phyloP scores from a whole-genome alignment of 2,888 invertebrate species.

The Thereva nobilitata region DNA sequence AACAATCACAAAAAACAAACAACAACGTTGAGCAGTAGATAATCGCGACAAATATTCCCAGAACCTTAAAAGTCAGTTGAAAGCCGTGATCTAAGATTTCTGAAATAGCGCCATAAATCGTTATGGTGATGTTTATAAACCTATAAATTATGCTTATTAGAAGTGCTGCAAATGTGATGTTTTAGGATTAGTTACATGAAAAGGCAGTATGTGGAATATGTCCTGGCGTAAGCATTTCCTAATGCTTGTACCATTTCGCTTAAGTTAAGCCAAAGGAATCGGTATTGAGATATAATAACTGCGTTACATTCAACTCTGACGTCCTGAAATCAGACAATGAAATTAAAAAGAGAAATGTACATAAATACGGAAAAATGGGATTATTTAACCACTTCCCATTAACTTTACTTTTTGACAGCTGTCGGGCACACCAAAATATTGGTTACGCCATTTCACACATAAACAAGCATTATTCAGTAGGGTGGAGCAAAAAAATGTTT shows the following conservation, averaged over 20 bases:
- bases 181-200: constrained; percentile 61
- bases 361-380: neutral
- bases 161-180: neutral
- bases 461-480: neutral
- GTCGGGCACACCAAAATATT: too few species aligned
- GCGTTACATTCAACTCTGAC: constrained; percentile 63
- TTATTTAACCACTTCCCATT: neutral
- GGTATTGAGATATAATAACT: constrained; percentile 64
- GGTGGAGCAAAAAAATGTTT: too few species aligned
- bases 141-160: constrained; percentile 47
- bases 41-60: constrained; percentile 67
- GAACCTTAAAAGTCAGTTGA: constrained; percentile 68
- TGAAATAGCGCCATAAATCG: constrained; percentile 69
- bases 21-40: constrained; percentile 66
- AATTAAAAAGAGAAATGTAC: neutral
- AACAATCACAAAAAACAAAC: constrained; percentile 70
- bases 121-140: constrained; percentile 70
- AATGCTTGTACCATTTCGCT: constrained; percentile 68
- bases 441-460: too few species aligned
- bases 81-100: constrained; percentile 71
- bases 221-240: constrained; percentile 70
- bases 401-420: too few species aligned
- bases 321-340: constrained; percentile 59
- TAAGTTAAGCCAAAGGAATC: constrained; percentile 67
- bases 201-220: constrained; percentile 68